Percentiles rank a stretch among this genome's conserved stretches.
Evolutionary conservation across 2,797 vertebrate species (phyloP).

Genomic region (Nannoperca australis): DNA sequence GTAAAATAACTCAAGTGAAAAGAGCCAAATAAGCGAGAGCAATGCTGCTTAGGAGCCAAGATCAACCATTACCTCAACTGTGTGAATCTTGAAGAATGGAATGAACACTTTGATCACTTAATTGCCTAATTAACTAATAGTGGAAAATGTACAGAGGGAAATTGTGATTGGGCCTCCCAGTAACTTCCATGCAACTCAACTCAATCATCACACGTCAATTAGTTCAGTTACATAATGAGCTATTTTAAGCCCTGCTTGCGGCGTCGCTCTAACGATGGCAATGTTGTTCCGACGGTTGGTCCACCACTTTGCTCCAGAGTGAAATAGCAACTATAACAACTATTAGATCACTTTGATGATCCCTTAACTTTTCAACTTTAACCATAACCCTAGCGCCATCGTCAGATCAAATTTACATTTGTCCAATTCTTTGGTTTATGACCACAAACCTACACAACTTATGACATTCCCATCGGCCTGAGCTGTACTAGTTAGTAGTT

Average conservation of each 20-base stretch:
- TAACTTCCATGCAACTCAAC: slow-evolving; percentile 48
- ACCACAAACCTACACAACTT: neutral
- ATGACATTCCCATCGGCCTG: neutral
- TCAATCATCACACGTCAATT: slow-evolving; percentile 61
- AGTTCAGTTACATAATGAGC: slow-evolving; percentile 63
- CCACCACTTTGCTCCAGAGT: neutral
- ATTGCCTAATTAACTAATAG: slow-evolving; percentile 76
- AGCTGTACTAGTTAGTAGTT: too few species aligned
- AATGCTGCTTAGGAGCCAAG: slow-evolving; percentile 71
- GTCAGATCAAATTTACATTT: slow-evolving; percentile 2
- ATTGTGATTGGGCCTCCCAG: slow-evolving; percentile 60
- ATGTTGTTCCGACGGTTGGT: neutral
- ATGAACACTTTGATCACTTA: slow-evolving; percentile 73
- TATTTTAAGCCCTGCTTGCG: slow-evolving; percentile 31
- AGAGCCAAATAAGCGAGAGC: slow-evolving; percentile 42
- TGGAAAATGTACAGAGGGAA: slow-evolving; percentile 64
- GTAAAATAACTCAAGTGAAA: slow-evolving; percentile 58
- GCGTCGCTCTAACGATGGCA: neutral
- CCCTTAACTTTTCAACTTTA: neutral
- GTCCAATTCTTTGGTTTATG: neutral
- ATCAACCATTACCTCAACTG: slow-evolving; percentile 72
- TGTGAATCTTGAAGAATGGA: slow-evolving; percentile 59
- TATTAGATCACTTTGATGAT: neutral
- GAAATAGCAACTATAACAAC: neutral
- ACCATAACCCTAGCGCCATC: neutral